Percentiles rank a stretch among this genome's conserved stretches.
Conservation (phyloP, 2,797 vertebrate genomes). For the Lemur catta region DNA sequence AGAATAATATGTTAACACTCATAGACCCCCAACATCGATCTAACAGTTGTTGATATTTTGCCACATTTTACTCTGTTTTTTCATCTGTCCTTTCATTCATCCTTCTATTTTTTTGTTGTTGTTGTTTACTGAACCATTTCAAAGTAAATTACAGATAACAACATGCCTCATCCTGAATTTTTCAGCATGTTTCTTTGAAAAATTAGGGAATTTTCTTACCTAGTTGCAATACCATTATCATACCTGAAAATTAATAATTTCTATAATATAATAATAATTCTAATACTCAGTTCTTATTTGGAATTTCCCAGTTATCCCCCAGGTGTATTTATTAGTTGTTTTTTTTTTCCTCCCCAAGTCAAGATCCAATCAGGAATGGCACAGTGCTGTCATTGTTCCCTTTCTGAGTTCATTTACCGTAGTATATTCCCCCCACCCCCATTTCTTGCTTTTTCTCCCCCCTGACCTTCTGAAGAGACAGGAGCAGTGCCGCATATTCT, state of each 20-base stretch:
- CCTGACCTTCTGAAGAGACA: neutral
- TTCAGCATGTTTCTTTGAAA: neutral
- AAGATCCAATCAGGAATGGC: neutral
- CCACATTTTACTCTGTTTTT: neutral
- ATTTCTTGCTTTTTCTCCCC: neutral
- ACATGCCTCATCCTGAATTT: neutral
- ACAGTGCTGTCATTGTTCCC: neutral
- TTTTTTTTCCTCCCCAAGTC: neutral
- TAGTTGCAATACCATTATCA: neutral
- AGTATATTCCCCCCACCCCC: too few species aligned
- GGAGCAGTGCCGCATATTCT: neutral
- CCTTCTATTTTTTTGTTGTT: neutral
- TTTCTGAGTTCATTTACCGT: neutral
- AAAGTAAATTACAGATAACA: neutral
- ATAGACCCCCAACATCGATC: neutral
- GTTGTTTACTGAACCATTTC: neutral
- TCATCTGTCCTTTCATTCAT: neutral
- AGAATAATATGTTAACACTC: neutral
- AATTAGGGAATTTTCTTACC: neutral
- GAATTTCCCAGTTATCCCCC: neutral
- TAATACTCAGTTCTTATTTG: neutral
- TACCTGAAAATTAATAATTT: neutral
- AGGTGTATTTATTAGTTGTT: neutral
- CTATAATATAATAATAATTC: neutral
- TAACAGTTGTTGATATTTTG: neutral